These are phyloP conservation scores for Tubulanus polymorphus DNA, from an alignment of 2,888 invertebrate species.

Conservation along the genomic window DNA sequence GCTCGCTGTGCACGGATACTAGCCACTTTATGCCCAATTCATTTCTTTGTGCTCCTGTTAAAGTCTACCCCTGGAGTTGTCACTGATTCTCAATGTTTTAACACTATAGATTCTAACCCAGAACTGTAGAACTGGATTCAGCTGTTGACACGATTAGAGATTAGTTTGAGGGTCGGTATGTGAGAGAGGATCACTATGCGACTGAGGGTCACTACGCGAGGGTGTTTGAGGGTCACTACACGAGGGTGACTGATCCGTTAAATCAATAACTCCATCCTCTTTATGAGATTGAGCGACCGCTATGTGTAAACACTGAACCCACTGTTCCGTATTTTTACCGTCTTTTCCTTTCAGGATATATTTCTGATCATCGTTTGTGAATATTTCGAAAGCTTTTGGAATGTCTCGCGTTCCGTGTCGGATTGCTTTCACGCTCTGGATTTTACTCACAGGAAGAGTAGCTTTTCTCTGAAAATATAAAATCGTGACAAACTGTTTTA, in stretches of 20 bases:
- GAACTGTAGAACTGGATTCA: no score
- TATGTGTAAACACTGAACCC: conserved; percentile 88
- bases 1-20: no score
- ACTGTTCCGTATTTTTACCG: conserved; percentile 90
- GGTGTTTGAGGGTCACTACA: conserved; percentile 7
- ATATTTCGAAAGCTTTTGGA: conserved; percentile 94
- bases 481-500: neutral
- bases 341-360: conserved; percentile 91
- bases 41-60: no score
- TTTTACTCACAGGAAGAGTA: conserved; percentile 83
- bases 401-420: conserved; percentile 80
- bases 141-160: no score
- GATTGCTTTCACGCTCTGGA: conserved; percentile 89
- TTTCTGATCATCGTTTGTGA: conserved; percentile 72
- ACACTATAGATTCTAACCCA: no score
- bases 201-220: no score
- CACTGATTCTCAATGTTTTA: no score
- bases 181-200: no score
- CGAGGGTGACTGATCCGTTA: neutral
- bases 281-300: conserved; percentile 81
- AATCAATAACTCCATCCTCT: conserved; percentile 6
- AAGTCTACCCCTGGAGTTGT: no score
- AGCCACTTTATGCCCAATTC: no score
- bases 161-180: no score
- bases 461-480: conserved; percentile 64